phyloP scores from a whole-genome alignment of 2,888 invertebrate genomes.

The Heliconius ismenius region DNA sequence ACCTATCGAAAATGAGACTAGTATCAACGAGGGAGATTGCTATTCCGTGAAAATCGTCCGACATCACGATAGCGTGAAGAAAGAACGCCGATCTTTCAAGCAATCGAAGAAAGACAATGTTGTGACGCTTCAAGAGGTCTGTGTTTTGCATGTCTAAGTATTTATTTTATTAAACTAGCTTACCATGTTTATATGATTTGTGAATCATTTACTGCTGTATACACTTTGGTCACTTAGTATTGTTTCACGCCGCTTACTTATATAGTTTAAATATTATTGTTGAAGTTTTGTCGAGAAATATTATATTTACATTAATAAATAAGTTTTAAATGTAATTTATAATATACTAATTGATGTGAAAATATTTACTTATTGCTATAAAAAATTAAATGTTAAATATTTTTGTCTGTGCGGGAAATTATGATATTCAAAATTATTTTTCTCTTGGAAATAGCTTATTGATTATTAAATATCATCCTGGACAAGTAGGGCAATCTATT shows the following conservation, averaged over 20 bases:
- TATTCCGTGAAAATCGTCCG: not conserved
- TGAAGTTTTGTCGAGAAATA: not conserved
- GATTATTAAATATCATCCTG: not conserved
- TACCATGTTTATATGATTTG: not conserved
- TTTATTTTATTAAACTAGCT: conserved; percentile 1
- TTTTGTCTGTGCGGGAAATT: not conserved
- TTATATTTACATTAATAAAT: not conserved
- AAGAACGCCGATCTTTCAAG: not conserved
- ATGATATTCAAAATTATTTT: not conserved
- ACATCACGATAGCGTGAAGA: not conserved
- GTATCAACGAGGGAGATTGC: not conserved
- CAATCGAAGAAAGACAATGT: not conserved
- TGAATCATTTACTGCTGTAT: not conserved
- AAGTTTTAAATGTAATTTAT: not conserved
- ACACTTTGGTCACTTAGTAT: not conserved
- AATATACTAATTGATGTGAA: not conserved
- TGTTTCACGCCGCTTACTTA: not conserved
- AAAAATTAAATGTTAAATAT: not conserved
- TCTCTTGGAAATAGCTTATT: not conserved
- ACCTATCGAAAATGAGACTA: no score
- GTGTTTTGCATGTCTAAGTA: conserved; percentile 13
- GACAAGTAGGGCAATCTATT: not conserved
- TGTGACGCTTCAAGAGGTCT: conserved; percentile 2
- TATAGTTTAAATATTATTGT: not conserved
- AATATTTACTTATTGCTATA: not conserved